Evolutionary conservation across 2,888 invertebrate genomes (phyloP).

Genomic region (Blastobasis lacticolella): DNA sequence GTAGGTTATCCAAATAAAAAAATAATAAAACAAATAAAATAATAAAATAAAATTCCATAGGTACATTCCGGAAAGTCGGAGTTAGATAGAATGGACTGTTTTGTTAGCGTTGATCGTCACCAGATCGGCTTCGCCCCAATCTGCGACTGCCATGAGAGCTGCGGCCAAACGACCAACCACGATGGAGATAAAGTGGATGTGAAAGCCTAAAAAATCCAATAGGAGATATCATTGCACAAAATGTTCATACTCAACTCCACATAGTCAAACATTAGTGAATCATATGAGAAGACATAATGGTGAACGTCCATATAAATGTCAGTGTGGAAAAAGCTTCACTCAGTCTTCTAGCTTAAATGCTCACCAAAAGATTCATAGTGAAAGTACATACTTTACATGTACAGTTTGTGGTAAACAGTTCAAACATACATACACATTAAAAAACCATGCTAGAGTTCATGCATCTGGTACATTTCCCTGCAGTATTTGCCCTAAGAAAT

Average conservation of each 20-base stretch:
- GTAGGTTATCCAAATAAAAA: too few species aligned
- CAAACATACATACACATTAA: constrained; percentile 58
- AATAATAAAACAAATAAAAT: too few species aligned
- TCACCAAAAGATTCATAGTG: constrained; percentile 58
- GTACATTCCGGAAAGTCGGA: too few species aligned
- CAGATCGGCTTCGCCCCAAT: too few species aligned
- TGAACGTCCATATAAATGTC: constrained; percentile 55
- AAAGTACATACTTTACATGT: constrained; percentile 50
- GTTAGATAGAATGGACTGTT: too few species aligned
- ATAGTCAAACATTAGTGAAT: constrained; percentile 62
- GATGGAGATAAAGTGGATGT: too few species aligned
- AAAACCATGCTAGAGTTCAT: constrained; percentile 57
- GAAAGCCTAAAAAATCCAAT: too few species aligned
- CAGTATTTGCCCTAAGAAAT: constrained; percentile 49
- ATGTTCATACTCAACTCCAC: constrained; percentile 57
- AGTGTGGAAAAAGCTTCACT: constrained; percentile 62
- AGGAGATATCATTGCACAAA: constrained; percentile 57
- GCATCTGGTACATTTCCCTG: constrained; percentile 45
- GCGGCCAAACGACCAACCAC: too few species aligned
- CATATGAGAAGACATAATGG: constrained; percentile 63
- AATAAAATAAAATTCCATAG: too few species aligned
- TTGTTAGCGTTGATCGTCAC: too few species aligned
- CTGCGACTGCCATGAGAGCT: too few species aligned
- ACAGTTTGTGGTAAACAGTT: constrained; percentile 64
- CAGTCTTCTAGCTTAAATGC: constrained; percentile 58